Evolutionary conservation across 2,797 vertebrate genomes (phyloP).

Genomic region (Alca torda): DNA sequence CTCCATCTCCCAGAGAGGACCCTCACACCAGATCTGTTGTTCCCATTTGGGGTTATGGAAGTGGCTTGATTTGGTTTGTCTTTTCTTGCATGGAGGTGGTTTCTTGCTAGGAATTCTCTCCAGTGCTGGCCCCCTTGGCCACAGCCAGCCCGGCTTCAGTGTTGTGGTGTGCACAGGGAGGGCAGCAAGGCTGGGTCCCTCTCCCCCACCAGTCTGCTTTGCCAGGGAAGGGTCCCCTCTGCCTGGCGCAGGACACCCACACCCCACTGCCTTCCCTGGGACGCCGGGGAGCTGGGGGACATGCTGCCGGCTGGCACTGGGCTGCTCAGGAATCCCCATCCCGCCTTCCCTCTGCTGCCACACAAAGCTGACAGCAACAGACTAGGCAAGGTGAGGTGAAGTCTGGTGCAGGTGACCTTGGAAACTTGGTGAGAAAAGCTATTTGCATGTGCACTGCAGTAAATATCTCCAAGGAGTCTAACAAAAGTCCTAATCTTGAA

Average conservation of each 20-base stretch:
- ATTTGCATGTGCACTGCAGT: background rate
- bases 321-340: background rate
- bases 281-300: background rate
- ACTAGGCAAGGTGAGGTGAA: background rate
- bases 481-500: background rate
- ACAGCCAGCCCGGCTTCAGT: background rate
- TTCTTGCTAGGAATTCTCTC: background rate
- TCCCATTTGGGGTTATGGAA: background rate
- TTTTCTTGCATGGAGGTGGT: background rate
- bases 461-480: conserved; percentile 21
- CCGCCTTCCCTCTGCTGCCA: background rate
- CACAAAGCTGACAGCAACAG: background rate
- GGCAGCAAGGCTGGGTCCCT: background rate
- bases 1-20: background rate
- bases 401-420: background rate
- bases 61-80: background rate
- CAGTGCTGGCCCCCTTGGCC: background rate
- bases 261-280: background rate
- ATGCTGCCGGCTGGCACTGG: background rate
- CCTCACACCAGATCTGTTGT: fast-evolving
- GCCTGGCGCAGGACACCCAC: background rate
- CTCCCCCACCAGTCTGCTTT: background rate
- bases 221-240: background rate
- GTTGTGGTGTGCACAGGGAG: background rate
- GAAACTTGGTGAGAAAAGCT: background rate